Base-by-base conservation (phyloP, 2,113 vertebrate species). In the Labeo rohita region DNA sequence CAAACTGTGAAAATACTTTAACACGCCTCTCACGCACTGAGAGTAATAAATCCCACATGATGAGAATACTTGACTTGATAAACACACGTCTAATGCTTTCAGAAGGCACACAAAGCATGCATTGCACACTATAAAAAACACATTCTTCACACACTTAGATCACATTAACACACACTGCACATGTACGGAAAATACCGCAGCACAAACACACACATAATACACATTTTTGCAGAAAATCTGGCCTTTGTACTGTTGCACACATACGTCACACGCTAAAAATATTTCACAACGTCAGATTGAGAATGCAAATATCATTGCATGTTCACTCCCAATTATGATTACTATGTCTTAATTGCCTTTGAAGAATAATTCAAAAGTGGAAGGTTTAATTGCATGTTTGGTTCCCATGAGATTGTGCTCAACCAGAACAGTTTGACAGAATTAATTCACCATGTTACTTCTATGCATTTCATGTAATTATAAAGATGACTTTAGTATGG, bases 11-110 rank as follows among this genome's bases (percentile, higher is more conserved):
- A 39, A 79, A 79, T 59, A 43, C 54, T 79, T 59, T 23, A 45
- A 63, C 77, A 61, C n/a, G 72, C 72, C 45, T 74, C 70, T 23
- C 72, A 47, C 21, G 45, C 72, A 15, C 73, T 50, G 73, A 75
- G 45, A 75, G 49, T 75, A 75, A 75, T 75, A 75, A 75, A 50
- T 75, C 45, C 45, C 45, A 50, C 21, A 49, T 75, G 72, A 74
- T 47, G 72, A 45, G 68, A 45, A 72, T 72, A 21, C 39, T 23
- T 8, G 39, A 72, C n/a, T 49, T 50, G 73, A 50, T 50, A 75
- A 75, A 75, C 73, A 50, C 73, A 45, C 16, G 43, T 74, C 43
- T 50, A 74, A 18, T 18, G 43, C 72, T 74, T 74, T 12, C 72
- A 43, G 36, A 72, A 63, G 3, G 52, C 12, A 4, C 8, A 63